Evolutionary conservation across 2,888 invertebrate species (phyloP).

Genomic region (Oscheius myriophilus): DNA sequence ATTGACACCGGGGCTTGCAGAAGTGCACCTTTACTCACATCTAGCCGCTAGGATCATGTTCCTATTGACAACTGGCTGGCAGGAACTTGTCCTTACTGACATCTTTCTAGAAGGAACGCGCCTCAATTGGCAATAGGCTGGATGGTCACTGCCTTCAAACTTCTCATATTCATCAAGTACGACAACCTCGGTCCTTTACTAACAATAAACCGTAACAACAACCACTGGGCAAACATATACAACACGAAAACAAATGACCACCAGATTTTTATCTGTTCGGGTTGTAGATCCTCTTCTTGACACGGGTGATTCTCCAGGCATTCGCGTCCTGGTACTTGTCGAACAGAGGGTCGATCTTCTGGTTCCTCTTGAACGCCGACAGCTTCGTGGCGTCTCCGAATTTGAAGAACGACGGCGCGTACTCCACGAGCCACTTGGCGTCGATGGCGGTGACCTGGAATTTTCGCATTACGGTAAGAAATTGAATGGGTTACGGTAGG

Average conservation of each 20-base stretch:
- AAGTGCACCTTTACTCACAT: too few species aligned
- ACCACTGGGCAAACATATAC: too few species aligned
- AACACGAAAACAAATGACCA: neutral
- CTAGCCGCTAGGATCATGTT: too few species aligned
- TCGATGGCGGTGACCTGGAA: conserved; percentile 80
- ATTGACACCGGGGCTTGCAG: too few species aligned
- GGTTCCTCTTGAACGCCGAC: conserved; percentile 98
- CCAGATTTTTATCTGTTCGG: conserved; percentile 66
- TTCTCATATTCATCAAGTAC: too few species aligned
- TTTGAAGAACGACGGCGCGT: conserved; percentile 98
- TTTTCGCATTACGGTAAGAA: neutral
- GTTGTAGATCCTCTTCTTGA: conserved; percentile 72
- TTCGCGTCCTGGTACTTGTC: conserved; percentile 98
- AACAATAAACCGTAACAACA: conserved; percentile 3
- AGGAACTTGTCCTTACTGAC: too few species aligned
- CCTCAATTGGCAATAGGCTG: too few species aligned
- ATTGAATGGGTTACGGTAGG: neutral
- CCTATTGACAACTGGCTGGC: too few species aligned
- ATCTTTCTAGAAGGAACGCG: too few species aligned
- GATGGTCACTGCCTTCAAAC: too few species aligned
- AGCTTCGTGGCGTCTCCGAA: conserved; percentile 98
- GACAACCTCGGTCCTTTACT: too few species aligned
- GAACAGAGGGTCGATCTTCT: conserved; percentile 93
- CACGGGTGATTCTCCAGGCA: conserved; percentile 92
- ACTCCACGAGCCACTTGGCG: conserved; percentile 98